Conservation (phyloP, 1,140 invertebrate species). For the Hypsibius dujardini region DNA sequence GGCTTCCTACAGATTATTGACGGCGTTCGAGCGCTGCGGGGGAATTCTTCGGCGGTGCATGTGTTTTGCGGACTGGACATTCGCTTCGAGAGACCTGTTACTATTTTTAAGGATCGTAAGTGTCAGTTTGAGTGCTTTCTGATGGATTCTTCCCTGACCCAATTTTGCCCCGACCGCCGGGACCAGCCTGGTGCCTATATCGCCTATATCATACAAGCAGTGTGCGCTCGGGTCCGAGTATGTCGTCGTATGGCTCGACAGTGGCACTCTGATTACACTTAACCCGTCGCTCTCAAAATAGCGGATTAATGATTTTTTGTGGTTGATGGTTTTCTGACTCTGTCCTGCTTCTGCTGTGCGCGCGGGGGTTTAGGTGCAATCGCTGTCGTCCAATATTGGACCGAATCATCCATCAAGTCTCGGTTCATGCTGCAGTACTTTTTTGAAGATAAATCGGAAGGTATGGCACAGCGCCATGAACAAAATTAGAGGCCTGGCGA, state of each 20-base stretch:
- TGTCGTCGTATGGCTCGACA: too few species aligned
- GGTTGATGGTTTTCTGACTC: too few species aligned
- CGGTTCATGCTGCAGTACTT: background rate
- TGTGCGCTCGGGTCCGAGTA: too few species aligned
- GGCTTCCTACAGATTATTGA: slow-evolving; percentile 12
- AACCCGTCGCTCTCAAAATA: too few species aligned
- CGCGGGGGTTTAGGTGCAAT: background rate
- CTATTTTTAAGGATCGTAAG: slow-evolving; percentile 17
- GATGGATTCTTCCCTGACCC: too few species aligned
- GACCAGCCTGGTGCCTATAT: too few species aligned
- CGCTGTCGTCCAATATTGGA: slow-evolving; percentile 12
- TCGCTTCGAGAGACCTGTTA: background rate
- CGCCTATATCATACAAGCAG: too few species aligned
- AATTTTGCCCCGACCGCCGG: too few species aligned
- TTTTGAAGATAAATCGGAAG: background rate
- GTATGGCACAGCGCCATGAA: background rate
- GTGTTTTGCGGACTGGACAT: background rate
- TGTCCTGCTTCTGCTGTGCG: too few species aligned
- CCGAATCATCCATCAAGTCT: background rate
- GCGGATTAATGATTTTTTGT: too few species aligned
- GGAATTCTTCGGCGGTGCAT: slow-evolving; percentile 11
- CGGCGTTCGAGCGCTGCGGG: background rate
- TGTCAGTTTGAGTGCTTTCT: background rate
- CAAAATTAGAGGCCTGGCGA: too few species aligned
- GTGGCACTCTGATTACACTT: too few species aligned